These are phyloP conservation scores for Saturnia pavonia DNA, from an alignment of 2,888 invertebrate species.

Conservation along the genomic window DNA sequence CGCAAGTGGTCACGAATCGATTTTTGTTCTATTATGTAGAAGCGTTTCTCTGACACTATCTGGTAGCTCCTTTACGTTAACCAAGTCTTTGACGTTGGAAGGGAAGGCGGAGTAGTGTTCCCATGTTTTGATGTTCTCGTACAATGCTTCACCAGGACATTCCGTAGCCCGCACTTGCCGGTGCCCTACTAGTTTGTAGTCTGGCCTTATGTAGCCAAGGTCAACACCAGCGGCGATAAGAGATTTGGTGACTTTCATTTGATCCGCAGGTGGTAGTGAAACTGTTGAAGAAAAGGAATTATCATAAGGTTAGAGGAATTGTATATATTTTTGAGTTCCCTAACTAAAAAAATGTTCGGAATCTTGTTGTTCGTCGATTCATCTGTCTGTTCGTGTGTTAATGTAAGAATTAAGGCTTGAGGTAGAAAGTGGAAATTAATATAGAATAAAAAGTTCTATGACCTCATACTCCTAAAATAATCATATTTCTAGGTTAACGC, in stretches of 20 bases:
- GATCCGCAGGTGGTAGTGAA: slow-evolving; percentile 80
- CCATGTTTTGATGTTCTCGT: slow-evolving; percentile 83
- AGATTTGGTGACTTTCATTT: slow-evolving; percentile 80
- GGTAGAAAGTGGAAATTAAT: no score
- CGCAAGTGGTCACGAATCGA: background rate
- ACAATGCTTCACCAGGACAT: slow-evolving; percentile 85
- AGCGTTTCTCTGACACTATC: slow-evolving; percentile 31
- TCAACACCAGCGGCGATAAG: slow-evolving; percentile 84
- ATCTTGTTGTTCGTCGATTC: no score
- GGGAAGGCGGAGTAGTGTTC: slow-evolving; percentile 70
- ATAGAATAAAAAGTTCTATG: no score
- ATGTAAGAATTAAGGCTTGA: no score
- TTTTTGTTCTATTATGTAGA: slow-evolving; percentile 1
- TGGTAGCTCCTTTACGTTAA: slow-evolving; percentile 42
- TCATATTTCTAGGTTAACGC: no score
- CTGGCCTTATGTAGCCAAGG: slow-evolving; percentile 80
- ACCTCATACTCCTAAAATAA: no score
- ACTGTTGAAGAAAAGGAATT: slow-evolving; percentile 55
- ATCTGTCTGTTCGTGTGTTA: no score
- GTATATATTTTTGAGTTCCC: background rate
- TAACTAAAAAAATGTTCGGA: slow-evolving; percentile 1
- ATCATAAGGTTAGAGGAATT: background rate
- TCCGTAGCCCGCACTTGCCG: slow-evolving; percentile 74
- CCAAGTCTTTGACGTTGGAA: slow-evolving; percentile 42
- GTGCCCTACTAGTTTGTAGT: slow-evolving; percentile 39